phyloP scores from a whole-genome alignment of 2,797 vertebrate genomes.

The Acanthiza pusilla region DNA sequence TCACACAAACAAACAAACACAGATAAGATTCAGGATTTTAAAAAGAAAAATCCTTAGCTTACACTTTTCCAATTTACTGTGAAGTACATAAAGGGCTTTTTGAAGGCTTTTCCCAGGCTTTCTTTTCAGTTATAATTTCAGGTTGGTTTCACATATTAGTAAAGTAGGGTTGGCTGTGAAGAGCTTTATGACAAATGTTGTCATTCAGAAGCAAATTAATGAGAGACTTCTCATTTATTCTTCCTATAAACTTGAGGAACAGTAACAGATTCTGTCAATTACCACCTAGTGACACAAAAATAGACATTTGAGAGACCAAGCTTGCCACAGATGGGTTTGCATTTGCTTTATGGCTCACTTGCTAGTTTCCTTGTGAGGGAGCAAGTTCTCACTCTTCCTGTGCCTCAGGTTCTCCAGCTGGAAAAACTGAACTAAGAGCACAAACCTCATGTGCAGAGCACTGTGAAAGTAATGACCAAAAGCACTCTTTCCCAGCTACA shows the following conservation, averaged over 20 bases:
- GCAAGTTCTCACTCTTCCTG: neutral
- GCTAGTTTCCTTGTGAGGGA: neutral
- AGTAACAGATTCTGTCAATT: conserved; percentile 9
- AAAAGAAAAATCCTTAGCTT: neutral
- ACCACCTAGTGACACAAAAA: neutral
- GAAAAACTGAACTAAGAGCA: neutral
- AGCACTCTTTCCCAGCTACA: neutral
- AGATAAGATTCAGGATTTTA: neutral
- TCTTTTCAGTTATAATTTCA: neutral
- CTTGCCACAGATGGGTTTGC: neutral
- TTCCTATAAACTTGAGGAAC: neutral
- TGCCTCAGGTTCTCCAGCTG: neutral
- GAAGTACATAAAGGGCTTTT: neutral
- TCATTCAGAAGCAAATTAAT: neutral
- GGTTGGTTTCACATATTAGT: neutral
- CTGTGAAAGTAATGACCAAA: neutral
- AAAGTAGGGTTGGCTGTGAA: neutral
- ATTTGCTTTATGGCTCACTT: neutral
- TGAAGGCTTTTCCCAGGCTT: neutral
- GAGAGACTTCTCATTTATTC: neutral
- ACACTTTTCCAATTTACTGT: neutral
- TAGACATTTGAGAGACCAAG: neutral
- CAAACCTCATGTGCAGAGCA: neutral
- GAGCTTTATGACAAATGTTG: neutral
- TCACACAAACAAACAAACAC: neutral